Conservation (phyloP, 2,113 vertebrate genomes). For the Motacilla alba region DNA sequence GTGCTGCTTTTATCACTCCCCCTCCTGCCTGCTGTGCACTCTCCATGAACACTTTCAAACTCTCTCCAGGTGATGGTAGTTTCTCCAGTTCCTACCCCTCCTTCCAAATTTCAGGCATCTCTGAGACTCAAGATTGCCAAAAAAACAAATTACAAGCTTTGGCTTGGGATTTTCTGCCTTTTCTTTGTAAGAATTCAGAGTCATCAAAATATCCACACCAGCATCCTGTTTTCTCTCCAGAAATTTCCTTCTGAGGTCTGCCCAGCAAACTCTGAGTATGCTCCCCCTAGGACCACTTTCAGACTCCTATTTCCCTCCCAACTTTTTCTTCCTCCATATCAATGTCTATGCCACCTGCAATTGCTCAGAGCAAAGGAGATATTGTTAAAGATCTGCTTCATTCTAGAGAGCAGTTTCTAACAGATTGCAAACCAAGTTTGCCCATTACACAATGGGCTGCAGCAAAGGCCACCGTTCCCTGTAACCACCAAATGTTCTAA, state of each 20-base stretch:
- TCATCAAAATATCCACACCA: neutral
- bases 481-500: neutral
- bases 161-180: neutral
- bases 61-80: neutral
- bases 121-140: rapidly evolving
- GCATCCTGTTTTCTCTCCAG: neutral
- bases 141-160: neutral
- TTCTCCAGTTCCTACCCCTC: neutral
- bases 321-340: neutral
- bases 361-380: neutral
- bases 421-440: neutral
- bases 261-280: neutral
- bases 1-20: neutral
- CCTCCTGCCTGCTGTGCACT: neutral
- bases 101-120: neutral
- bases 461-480: neutral
- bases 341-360: neutral
- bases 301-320: neutral
- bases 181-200: neutral
- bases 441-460: neutral
- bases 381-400: neutral
- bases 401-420: neutral
- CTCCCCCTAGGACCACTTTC: neutral
- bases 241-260: neutral
- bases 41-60: neutral